Evolutionary conservation across 2,888 invertebrate species (phyloP), one percentile per base, ranked within the genome.

Genomic region (Diaperis boleti): DNA sequence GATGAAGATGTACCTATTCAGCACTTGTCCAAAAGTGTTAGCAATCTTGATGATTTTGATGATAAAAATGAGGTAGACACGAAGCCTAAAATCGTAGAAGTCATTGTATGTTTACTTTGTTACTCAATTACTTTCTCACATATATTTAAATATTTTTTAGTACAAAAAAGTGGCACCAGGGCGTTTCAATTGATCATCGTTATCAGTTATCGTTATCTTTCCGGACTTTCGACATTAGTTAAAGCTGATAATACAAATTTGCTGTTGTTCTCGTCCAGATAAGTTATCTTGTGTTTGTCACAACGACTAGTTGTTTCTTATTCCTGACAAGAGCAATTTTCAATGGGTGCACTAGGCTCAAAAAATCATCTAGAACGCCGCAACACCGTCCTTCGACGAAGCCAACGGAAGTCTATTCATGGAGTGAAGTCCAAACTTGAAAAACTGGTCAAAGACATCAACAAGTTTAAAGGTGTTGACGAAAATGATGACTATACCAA

Each of bases 291-390:
- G n/a, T n/a, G n/a, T n/a, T n/a, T n/a, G n/a, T n/a, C n/a, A n/a
- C n/a, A n/a, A n/a, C n/a, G n/a, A n/a, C n/a, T n/a, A n/a, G n/a
- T n/a, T n/a, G n/a, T n/a, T n/a, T n/a, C n/a, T 33, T 56, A 45
- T 56, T 56, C 45, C 44, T 35, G 20, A 33, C 13, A 18, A 42
- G 11, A 22, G 10, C 10, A 42, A 22, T 26, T 7, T 22, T 15
- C 6, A 39, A 74, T 75, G 75, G 75, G 75, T 14, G 41, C 59
- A 10, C 22, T 56, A 0, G 35, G 41, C 3, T 69, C 74, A 41
- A 75, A 74, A 67, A 71, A 73, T 1, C 72, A 70, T 5, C 33
- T 75, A 26, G 74, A 75, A 57, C 44, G 73, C 33, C 62, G 75
- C 20, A 74, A 74, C 47, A 73, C 73, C 2, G 70, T 74, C 0